phyloP scores from a whole-genome alignment of 1,140 invertebrate genomes.

The Drosophila kikkawai region DNA sequence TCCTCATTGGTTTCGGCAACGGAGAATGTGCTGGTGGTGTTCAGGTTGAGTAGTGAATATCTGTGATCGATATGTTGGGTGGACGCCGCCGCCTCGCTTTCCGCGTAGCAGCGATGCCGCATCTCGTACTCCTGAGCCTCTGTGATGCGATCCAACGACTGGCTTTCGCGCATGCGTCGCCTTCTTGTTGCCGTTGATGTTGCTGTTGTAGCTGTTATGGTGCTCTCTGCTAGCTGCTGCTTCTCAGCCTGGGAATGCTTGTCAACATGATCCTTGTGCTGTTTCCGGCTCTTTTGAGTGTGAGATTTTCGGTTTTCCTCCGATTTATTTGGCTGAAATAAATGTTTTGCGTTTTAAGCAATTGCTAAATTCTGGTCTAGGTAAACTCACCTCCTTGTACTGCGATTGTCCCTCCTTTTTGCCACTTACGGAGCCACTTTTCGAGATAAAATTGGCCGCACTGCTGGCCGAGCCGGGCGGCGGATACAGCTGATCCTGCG shows the following conservation, averaged over 20 bases:
- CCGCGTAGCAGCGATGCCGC: conserved; percentile 75
- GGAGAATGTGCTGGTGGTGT: conserved; percentile 74
- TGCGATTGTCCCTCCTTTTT: conserved; percentile 77
- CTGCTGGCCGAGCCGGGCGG: conserved; percentile 73
- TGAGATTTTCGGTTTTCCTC: conserved; percentile 76
- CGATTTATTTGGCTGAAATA: conserved; percentile 73
- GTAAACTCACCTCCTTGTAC: conserved; percentile 59
- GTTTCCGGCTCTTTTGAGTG: conserved; percentile 70
- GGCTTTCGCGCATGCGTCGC: conserved; percentile 90
- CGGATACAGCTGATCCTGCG: conserved; percentile 88
- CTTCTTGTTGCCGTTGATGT: conserved; percentile 82
- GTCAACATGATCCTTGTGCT: conserved; percentile 71
- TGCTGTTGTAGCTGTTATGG: conserved; percentile 22
- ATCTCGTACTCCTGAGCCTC: conserved; percentile 90
- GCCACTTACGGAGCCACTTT: conserved; percentile 66
- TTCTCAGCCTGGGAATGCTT: conserved; percentile 73
- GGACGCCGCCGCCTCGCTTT: conserved; percentile 36
- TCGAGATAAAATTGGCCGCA: conserved; percentile 63
- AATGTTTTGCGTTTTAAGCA: background rate
- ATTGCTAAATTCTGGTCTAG: too few species aligned
- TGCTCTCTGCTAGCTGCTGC: conserved; percentile 23
- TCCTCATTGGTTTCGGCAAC: conserved; percentile 79
- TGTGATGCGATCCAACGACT: conserved; percentile 92
- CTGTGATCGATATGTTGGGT: conserved; percentile 73
- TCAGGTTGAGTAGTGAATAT: conserved; percentile 75